Percentiles rank a stretch among this genome's conserved stretches.
Evolutionary conservation across 2,888 invertebrate genomes (phyloP).

Genomic region (Thymelicus lineola): DNA sequence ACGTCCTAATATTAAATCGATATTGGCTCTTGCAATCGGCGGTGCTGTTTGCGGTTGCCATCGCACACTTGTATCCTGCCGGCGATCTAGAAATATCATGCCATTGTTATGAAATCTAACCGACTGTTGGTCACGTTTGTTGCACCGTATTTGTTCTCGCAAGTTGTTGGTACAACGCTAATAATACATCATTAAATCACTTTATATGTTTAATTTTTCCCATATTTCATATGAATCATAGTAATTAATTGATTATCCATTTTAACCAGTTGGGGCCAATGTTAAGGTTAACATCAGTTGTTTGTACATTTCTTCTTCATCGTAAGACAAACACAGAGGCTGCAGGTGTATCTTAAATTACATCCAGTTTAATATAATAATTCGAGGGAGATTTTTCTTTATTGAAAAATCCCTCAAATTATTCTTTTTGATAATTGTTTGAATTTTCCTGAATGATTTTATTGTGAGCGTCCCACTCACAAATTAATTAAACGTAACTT

Average conservation of each 20-base stretch:
- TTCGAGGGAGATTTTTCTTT: too few species aligned
- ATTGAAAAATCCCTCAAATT: too few species aligned
- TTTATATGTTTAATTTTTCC: neutral
- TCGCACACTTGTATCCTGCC: constrained; percentile 56
- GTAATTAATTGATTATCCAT: neutral
- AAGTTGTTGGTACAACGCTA: constrained; percentile 54
- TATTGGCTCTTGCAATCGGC: constrained; percentile 33
- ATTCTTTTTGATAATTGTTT: too few species aligned
- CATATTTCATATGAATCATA: neutral
- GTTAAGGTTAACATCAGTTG: too few species aligned
- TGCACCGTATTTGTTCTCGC: constrained; percentile 49
- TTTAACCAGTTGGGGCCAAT: too few species aligned
- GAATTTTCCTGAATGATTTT: too few species aligned
- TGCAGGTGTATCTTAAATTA: too few species aligned
- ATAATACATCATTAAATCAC: constrained; percentile 38
- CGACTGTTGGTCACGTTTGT: constrained; percentile 66
- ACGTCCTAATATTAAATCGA: constrained; percentile 26
- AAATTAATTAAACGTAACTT: too few species aligned
- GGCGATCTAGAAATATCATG: constrained; percentile 67
- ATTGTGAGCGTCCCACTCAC: too few species aligned
- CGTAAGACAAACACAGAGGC: too few species aligned
- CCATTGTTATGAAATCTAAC: constrained; percentile 70
- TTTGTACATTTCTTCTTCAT: too few species aligned
- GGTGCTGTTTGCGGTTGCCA: constrained; percentile 54
- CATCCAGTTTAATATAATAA: too few species aligned